These are phyloP conservation scores for Lordiphosa fenestrarum DNA, from an alignment of 2,888 invertebrate genomes.

Conservation along the genomic window DNA sequence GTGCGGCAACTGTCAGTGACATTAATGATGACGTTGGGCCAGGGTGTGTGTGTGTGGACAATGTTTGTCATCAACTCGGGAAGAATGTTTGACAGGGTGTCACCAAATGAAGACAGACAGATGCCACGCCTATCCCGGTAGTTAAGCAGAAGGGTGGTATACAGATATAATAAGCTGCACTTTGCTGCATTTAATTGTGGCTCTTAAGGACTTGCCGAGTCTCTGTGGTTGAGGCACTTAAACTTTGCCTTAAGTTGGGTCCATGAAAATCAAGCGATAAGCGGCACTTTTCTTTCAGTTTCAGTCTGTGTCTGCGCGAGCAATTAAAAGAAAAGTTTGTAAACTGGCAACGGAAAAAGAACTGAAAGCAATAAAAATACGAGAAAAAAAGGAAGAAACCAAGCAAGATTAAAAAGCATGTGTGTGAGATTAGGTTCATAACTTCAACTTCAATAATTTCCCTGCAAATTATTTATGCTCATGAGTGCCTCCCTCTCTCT, in stretches of 20 bases:
- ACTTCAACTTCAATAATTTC: too few species aligned
- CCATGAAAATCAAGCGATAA: too few species aligned
- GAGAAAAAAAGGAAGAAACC: too few species aligned
- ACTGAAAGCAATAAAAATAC: too few species aligned
- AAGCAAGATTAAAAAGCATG: too few species aligned
- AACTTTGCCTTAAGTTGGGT: too few species aligned
- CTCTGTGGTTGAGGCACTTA: slow-evolving; percentile 2
- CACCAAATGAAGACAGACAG: slow-evolving; percentile 37
- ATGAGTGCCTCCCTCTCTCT: not conserved
- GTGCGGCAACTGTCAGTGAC: slow-evolving; percentile 42
- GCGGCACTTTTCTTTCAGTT: too few species aligned
- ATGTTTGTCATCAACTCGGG: slow-evolving; percentile 63
- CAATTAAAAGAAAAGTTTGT: too few species aligned
- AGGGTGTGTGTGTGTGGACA: slow-evolving; percentile 64
- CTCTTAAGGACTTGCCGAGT: slow-evolving; percentile 1
- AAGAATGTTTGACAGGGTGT: slow-evolving; percentile 29
- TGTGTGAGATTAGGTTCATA: too few species aligned
- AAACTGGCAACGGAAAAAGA: too few species aligned
- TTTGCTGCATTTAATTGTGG: slow-evolving; percentile 36
- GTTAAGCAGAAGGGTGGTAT: slow-evolving; percentile 5
- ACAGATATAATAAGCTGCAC: slow-evolving; percentile 28
- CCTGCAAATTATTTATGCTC: too few species aligned
- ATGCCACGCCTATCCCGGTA: slow-evolving; percentile 20
- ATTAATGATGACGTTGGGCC: slow-evolving; percentile 66
- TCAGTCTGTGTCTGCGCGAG: too few species aligned